These are phyloP conservation scores for Brachynemurus nebulosus DNA, from an alignment of 2,888 invertebrate genomes.

Conservation along the genomic window DNA sequence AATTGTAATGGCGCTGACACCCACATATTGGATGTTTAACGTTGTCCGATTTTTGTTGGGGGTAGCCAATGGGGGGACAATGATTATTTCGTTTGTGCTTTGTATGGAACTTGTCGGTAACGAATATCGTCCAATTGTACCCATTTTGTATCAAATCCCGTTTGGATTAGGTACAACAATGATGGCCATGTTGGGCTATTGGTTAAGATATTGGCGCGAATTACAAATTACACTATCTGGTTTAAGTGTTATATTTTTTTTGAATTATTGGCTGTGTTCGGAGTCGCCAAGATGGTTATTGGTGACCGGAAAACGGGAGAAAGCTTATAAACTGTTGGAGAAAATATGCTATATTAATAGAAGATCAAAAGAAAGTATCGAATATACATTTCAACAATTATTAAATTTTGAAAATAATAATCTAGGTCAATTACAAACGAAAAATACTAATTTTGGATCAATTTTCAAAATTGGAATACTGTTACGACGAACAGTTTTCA, in stretches of 20 bases:
- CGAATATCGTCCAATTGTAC: conserved; percentile 43
- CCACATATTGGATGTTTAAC: conserved; percentile 40
- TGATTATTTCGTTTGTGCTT: conserved; percentile 50
- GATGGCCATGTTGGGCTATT: conserved; percentile 42
- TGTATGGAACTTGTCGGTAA: conserved; percentile 49
- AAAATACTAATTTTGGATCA: conserved; percentile 28
- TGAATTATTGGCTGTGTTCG: conserved; percentile 37
- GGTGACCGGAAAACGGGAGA: conserved; percentile 36
- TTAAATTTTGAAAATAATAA: conserved; percentile 13
- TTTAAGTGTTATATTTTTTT: conserved; percentile 1
- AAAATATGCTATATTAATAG: conserved; percentile 27
- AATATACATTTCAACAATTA: conserved; percentile 21
- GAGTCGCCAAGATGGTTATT: conserved; percentile 51
- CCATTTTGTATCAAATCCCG: conserved; percentile 47
- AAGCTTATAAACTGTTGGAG: conserved; percentile 34
- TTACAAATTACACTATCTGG: conserved; percentile 40
- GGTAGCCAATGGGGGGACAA: conserved; percentile 45
- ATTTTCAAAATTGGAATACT: conserved; percentile 37
- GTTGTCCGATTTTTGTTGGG: conserved; percentile 40
- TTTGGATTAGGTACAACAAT: conserved; percentile 44
- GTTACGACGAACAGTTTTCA: conserved; percentile 33
- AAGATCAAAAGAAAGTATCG: conserved; percentile 13
- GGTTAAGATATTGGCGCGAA: conserved; percentile 45
- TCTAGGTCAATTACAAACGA: neutral
- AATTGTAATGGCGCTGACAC: conserved; percentile 36